Evolutionary conservation across 1,140 invertebrate genomes (phyloP), one percentile per base, ranked within the genome.

Genomic region (Cotesia chilonis): DNA sequence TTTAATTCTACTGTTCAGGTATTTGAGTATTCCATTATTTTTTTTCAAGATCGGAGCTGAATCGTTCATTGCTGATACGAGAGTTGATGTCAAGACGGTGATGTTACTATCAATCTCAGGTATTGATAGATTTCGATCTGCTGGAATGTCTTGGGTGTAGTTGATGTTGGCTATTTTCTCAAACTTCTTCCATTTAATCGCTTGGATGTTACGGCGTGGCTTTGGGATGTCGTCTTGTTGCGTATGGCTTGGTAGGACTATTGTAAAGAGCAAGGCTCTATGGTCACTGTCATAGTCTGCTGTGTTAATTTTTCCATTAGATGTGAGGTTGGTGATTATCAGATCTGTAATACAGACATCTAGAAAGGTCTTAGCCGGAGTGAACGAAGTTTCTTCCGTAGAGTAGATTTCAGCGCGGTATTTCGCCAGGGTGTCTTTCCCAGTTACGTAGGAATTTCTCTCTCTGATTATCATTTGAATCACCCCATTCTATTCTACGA

Each of bases 241-340:
- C 3, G 7, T n/a, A 10, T 64, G 4, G 28, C 59, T 10, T 35
- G n/a, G 10, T 9, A 61, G 35, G 3, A 10, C 4, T 17, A 66
- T 65, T 4, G n/a, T 28, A 7, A 68, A 35, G 9, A 38, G 14
- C 9, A 73, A 7, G 1, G 61, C 72, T 5, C 38, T 67, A n/a
- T 70, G 72, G 37, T 70, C 67, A 35, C 72, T 74, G 20, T 74
- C 68, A 37, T 74, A 74, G 4, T 37, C 12, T n/a, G 70, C 52
- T 6, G 68, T 70, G 3, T 17, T 17, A 12, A 67, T 9, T 74
- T 74, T 74, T 14, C 28, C 14, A 35, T 69, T 59, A 69, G 36
- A 47, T 17, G 38, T 14, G 36, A n/a, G 28, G 10, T 47, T 10
- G 41, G 6, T 47, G 5, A 47, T 47, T 6, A 10, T 47, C 41